Conservation (phyloP, 1,140 invertebrate genomes). For the Venustaconcha ellipsiformis region DNA sequence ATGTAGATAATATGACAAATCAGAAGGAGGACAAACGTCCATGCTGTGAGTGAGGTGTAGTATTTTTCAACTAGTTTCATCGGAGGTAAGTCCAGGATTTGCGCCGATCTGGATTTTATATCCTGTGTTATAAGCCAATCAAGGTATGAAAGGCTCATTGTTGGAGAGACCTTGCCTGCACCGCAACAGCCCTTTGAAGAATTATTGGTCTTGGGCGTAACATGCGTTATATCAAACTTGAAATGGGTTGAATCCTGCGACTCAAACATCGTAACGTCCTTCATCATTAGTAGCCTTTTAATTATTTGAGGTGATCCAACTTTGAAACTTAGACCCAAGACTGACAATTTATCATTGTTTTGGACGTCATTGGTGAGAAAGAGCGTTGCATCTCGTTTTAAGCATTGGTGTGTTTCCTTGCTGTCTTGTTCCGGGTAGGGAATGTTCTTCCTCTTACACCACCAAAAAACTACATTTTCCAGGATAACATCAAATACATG, state of each 20-base stretch:
- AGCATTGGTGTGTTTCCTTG: constrained; percentile 6
- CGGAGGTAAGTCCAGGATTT: constrained; percentile 52
- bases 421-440: constrained; percentile 35
- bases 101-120: constrained; percentile 31
- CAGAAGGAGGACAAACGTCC: constrained; percentile 49
- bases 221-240: constrained; percentile 44
- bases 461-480: constrained; percentile 40
- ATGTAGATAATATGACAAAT: constrained; percentile 58
- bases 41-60: constrained; percentile 47
- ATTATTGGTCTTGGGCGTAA: constrained; percentile 49
- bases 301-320: constrained; percentile 37
- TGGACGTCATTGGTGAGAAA: constrained; percentile 33
- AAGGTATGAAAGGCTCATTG: constrained; percentile 30
- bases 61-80: constrained; percentile 53
- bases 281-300: constrained; percentile 30
- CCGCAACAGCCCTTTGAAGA: constrained; percentile 31
- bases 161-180: constrained; percentile 16
- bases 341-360: constrained; percentile 47
- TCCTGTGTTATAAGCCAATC: constrained; percentile 43
- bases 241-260: neutral
- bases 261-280: constrained; percentile 36
- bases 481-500: constrained; percentile 43
- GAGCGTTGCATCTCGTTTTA: constrained; percentile 35
- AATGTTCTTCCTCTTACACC: constrained; percentile 34
- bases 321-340: constrained; percentile 48